phyloP scores from a whole-genome alignment of 2,888 invertebrate species.

The Sinotaia quadrata region DNA sequence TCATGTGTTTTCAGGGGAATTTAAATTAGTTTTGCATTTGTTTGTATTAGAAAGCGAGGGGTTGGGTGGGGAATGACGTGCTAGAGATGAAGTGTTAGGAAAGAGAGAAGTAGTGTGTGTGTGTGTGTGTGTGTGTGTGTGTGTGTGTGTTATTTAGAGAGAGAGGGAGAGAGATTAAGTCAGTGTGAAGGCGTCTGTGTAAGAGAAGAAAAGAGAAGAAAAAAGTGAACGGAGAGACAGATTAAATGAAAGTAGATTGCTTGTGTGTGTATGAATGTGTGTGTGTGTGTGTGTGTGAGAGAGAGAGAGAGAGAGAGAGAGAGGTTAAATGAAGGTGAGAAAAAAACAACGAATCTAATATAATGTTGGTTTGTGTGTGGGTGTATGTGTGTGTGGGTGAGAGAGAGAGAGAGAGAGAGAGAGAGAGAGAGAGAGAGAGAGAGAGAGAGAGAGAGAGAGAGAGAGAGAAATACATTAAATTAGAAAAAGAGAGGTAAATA shows the following conservation, averaged over 20 bases:
- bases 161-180: not conserved
- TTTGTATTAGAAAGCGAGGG: too few relatives aligned
- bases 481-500: not conserved
- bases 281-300: slow-evolving; percentile 8
- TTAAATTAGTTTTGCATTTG: too few relatives aligned
- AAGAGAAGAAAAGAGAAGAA: not conserved
- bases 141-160: too few relatives aligned
- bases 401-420: not conserved
- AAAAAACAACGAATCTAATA: not conserved
- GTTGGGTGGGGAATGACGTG: too few relatives aligned
- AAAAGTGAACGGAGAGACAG: not conserved
- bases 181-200: not conserved
- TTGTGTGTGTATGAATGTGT: not conserved
- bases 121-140: too few relatives aligned
- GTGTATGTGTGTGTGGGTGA: not conserved
- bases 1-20: too few relatives aligned
- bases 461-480: not conserved
- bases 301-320: not conserved
- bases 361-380: not conserved
- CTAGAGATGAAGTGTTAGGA: too few relatives aligned
- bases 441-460: not conserved
- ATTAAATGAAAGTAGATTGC: too few relatives aligned
- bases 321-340: not conserved
- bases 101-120: too few relatives aligned
- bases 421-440: slow-evolving; percentile 3